A percentile compares a stretch with the other conserved stretches of the same genome.
Evolutionary conservation across 2,113 vertebrate genomes (phyloP).

Genomic region (Zosterops borbonicus): DNA sequence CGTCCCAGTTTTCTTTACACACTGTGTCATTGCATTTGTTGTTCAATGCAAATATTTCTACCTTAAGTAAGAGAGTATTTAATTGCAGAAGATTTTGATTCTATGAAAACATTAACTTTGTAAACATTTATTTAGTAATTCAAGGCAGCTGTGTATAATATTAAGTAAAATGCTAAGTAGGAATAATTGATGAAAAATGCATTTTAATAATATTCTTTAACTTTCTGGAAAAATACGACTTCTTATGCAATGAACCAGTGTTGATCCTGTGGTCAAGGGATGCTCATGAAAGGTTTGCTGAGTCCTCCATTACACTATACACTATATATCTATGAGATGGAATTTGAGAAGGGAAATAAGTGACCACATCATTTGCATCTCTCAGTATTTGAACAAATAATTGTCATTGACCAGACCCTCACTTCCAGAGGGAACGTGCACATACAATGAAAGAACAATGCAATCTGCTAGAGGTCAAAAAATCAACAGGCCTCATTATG

Average conservation of each 20-base stretch:
- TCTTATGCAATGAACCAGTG: background rate
- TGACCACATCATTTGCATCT: background rate
- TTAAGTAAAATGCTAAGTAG: background rate
- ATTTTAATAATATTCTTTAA: background rate
- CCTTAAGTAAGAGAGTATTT: background rate
- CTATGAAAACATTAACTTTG: slow-evolving; percentile 17
- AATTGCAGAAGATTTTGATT: background rate
- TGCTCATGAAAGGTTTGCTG: background rate
- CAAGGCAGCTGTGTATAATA: background rate
- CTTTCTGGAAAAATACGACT: background rate
- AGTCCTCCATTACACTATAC: background rate
- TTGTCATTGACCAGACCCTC: background rate
- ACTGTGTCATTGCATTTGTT: background rate
- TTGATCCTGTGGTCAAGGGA: background rate
- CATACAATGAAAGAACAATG: background rate
- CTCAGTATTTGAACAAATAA: background rate
- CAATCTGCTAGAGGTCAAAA: background rate
- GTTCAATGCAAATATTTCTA: background rate
- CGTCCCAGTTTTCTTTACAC: background rate
- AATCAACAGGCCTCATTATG: background rate
- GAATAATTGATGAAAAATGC: background rate
- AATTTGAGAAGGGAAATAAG: background rate
- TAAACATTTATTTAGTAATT: slow-evolving; percentile 20
- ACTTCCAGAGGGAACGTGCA: background rate
- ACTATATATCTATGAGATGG: background rate